Conservation (phyloP, 1,140 invertebrate genomes). For the Popillia japonica region DNA sequence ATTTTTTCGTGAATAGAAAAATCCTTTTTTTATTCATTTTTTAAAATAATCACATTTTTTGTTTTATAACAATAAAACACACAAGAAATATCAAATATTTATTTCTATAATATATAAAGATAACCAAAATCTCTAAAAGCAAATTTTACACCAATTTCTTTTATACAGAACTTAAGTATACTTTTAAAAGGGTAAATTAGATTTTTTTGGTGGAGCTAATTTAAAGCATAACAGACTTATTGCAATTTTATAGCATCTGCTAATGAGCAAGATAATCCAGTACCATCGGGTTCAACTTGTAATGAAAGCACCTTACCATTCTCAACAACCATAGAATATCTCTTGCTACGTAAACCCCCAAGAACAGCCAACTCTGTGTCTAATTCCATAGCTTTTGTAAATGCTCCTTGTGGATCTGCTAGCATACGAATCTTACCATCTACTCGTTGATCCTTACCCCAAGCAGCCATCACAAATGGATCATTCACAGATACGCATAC, state of each 20-base stretch:
- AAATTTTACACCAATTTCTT: not conserved
- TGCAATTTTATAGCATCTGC: slow-evolving; percentile 75
- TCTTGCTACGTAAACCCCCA: slow-evolving; percentile 83
- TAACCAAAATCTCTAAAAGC: not conserved
- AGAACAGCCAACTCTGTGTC: slow-evolving; percentile 81
- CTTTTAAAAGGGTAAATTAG: not conserved
- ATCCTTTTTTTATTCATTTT: too few species aligned
- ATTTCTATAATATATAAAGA: not conserved
- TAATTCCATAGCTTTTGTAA: slow-evolving; percentile 82
- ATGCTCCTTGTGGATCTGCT: slow-evolving; percentile 80
- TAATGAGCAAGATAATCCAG: slow-evolving; percentile 88
- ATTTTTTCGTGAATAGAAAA: too few species aligned
- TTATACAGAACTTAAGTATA: not conserved
- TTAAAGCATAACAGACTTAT: slow-evolving; percentile 41
- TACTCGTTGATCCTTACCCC: slow-evolving; percentile 81
- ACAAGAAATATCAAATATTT: not conserved
- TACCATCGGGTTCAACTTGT: slow-evolving; percentile 92
- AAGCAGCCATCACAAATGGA: slow-evolving; percentile 94
- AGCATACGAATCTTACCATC: slow-evolving; percentile 88
- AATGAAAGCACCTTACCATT: slow-evolving; percentile 81
- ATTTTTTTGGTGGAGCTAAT: too few species aligned
- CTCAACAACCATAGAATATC: slow-evolving; percentile 90
- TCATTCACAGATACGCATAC: slow-evolving; percentile 92
- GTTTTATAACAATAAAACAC: not conserved
- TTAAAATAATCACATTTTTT: too few species aligned